Percentiles rank a stretch among this genome's conserved stretches.
These are phyloP conservation scores for Teleopsis dalmanni DNA, from an alignment of 1,140 invertebrate species.

Conservation along the genomic window DNA sequence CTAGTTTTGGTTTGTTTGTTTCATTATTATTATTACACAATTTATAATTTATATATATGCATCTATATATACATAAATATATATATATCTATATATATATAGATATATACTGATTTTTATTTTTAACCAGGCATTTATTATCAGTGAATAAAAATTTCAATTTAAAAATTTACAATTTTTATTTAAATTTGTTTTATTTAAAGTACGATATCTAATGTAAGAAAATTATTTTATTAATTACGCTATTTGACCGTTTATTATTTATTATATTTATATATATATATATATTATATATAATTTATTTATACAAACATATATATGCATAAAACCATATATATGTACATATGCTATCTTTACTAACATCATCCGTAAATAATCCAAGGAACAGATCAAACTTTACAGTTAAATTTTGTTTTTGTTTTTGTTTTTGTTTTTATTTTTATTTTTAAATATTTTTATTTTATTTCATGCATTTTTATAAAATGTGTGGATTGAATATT, in stretches of 20 bases:
- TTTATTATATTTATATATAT: slow-evolving; percentile 3
- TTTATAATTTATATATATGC: slow-evolving; percentile 12
- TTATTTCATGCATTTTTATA: slow-evolving; percentile 2
- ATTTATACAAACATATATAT: not conserved
- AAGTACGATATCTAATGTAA: slow-evolving; percentile 6
- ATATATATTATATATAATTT: slow-evolving; percentile 10
- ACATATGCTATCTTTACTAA: slow-evolving; percentile 7
- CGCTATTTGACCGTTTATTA: slow-evolving; percentile 1
- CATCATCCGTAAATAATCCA: slow-evolving; percentile 7
- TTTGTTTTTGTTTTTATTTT: not conserved
- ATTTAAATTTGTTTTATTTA: slow-evolving; percentile 9
- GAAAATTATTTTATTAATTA: slow-evolving; percentile 5
- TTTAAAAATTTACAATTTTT: slow-evolving; percentile 10
- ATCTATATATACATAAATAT: slow-evolving; percentile 12
- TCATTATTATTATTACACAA: slow-evolving; percentile 6
- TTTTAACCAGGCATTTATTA: slow-evolving; percentile 14
- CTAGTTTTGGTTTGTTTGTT: slow-evolving; percentile 8
- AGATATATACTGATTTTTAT: slow-evolving; percentile 8
- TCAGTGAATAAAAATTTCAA: slow-evolving; percentile 7
- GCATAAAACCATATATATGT: not conserved
- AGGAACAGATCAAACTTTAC: slow-evolving; percentile 17
- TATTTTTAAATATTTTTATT: slow-evolving; percentile 1
- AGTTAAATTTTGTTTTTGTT: slow-evolving; percentile 5
- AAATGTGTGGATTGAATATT: not conserved
- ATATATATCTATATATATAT: slow-evolving; percentile 9